These are phyloP conservation scores for Iphiclides podalirius DNA, from an alignment of 2,888 invertebrate genomes.

Conservation along the genomic window DNA sequence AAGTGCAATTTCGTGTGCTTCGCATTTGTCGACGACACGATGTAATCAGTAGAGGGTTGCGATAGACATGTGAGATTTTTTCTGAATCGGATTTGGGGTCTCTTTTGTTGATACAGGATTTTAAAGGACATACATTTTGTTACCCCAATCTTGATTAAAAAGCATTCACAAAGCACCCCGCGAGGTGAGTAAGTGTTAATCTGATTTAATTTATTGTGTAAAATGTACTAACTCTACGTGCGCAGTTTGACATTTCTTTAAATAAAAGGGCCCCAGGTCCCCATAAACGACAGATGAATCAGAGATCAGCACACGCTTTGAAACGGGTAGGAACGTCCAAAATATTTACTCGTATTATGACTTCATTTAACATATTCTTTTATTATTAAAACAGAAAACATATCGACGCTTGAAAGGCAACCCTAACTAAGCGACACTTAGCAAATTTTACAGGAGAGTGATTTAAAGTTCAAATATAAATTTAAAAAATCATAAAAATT, in stretches of 20 bases:
- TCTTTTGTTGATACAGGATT: slow-evolving; percentile 57
- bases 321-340: background rate
- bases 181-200: slow-evolving; percentile 71
- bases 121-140: slow-evolving; percentile 67
- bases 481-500: too few species aligned
- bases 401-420: too few species aligned
- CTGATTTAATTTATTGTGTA: slow-evolving; percentile 71
- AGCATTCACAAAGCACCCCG: slow-evolving; percentile 60
- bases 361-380: too few species aligned
- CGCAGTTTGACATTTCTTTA: slow-evolving; percentile 52
- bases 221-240: slow-evolving; percentile 62
- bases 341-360: too few species aligned
- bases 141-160: slow-evolving; percentile 74
- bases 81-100: slow-evolving; percentile 51
- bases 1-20: background rate
- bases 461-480: too few species aligned
- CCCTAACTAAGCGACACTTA: too few species aligned
- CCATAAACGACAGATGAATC: slow-evolving; percentile 31
- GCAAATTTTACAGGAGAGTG: too few species aligned
- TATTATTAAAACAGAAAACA: too few species aligned
- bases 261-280: slow-evolving; percentile 49
- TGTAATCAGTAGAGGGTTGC: slow-evolving; percentile 17
- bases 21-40: slow-evolving; percentile 4
- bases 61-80: slow-evolving; percentile 43
- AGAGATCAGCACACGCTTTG: slow-evolving; percentile 8